Percentiles rank a stretch among this genome's conserved stretches.
Conservation (phyloP, 2,888 invertebrate species). For the Euplagia quadripunctaria region DNA sequence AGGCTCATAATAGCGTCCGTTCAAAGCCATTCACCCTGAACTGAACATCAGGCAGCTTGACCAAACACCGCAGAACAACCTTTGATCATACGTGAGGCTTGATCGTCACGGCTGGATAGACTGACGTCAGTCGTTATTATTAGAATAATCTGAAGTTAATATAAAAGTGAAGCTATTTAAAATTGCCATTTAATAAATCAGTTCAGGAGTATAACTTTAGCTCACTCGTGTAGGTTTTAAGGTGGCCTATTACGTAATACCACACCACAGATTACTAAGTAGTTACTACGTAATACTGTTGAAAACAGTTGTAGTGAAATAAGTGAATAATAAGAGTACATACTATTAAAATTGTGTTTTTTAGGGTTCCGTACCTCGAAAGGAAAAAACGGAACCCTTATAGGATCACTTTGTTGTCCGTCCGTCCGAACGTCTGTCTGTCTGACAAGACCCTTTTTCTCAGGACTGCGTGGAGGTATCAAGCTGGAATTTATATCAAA, state of each 20-base stretch:
- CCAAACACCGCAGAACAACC: conserved; percentile 31
- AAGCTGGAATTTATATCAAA: too few relatives aligned
- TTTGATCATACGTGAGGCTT: conserved; percentile 54
- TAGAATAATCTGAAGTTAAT: conserved; percentile 12
- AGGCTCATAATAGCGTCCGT: background rate
- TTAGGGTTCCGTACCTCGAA: too few relatives aligned
- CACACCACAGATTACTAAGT: background rate
- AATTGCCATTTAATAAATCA: conserved; percentile 13
- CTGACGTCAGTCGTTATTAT: conserved; percentile 24
- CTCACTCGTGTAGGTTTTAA: conserved; percentile 8
- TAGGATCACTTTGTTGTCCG: too few relatives aligned
- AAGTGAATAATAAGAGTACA: too few relatives aligned
- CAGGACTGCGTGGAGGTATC: too few relatives aligned
- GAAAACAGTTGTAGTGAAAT: too few relatives aligned
- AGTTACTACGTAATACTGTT: too few relatives aligned
- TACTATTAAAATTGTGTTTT: too few relatives aligned
- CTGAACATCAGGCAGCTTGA: conserved; percentile 21
- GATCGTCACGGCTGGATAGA: conserved; percentile 47
- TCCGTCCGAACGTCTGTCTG: too few relatives aligned
- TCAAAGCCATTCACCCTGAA: conserved; percentile 23
- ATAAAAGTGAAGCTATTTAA: conserved; percentile 16
- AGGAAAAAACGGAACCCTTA: too few relatives aligned
- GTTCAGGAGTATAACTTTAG: background rate
- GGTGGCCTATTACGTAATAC: conserved; percentile 11
- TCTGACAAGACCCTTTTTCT: too few relatives aligned